phyloP scores from a whole-genome alignment of 2,888 invertebrate genomes.

The Parasteatoda lunata region DNA sequence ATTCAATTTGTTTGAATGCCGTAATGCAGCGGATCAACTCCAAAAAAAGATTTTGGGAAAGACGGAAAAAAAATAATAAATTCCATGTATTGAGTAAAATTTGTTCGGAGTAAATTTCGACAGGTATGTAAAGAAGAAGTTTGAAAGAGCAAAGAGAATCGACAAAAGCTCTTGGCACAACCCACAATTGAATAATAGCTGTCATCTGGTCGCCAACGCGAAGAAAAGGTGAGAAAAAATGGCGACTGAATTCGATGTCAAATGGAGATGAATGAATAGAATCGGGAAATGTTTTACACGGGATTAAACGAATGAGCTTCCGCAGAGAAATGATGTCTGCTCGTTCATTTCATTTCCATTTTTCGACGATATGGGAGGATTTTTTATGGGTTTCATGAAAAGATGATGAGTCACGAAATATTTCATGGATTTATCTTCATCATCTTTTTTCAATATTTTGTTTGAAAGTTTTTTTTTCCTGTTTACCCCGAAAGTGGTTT shows the following conservation, averaged over 20 bases:
- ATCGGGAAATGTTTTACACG: slow-evolving; percentile 44
- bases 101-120: background rate
- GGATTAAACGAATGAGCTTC: slow-evolving; percentile 28
- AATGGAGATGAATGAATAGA: slow-evolving; percentile 36
- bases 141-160: background rate
- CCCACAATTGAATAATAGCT: slow-evolving; percentile 40
- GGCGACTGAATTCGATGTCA: slow-evolving; percentile 30
- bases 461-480: background rate
- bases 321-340: slow-evolving; percentile 16
- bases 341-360: background rate
- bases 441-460: background rate
- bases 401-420: slow-evolving; percentile 35
- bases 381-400: slow-evolving; percentile 1
- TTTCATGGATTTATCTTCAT: slow-evolving; percentile 25
- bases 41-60: background rate
- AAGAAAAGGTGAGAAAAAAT: slow-evolving; percentile 23
- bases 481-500: background rate
- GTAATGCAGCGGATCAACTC: too few relatives aligned
- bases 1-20: too few relatives aligned
- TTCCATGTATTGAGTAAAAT: background rate
- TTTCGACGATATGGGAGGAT: background rate
- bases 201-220: slow-evolving; percentile 9
- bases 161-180: background rate
- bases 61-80: background rate
- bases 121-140: background rate